Evolutionary conservation across 2,113 vertebrate species (phyloP).

Genomic region (Nicator chloris): DNA sequence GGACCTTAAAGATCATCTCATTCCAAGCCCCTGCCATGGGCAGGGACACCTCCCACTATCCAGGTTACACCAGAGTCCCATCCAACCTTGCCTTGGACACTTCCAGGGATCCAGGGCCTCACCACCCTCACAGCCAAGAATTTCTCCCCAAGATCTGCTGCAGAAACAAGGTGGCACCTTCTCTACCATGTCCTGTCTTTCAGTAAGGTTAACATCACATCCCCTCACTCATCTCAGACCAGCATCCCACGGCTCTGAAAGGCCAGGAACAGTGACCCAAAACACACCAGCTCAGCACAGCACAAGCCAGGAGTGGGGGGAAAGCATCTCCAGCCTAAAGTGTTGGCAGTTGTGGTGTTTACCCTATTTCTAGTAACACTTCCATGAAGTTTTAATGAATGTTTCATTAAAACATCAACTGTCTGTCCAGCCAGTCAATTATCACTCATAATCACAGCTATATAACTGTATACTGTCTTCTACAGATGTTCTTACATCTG

Average conservation of each 20-base stretch:
- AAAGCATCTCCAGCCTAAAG: not conserved
- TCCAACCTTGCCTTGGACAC: not conserved
- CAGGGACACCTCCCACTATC: not conserved
- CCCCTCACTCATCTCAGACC: fast-evolving
- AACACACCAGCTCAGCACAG: not conserved
- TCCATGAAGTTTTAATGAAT: not conserved
- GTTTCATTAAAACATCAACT: not conserved
- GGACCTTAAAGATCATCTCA: not conserved
- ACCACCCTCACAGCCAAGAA: fast-evolving
- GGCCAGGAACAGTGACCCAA: not conserved
- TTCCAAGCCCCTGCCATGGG: not conserved
- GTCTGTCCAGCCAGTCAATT: slow-evolving; percentile 20
- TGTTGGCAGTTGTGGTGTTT: not conserved
- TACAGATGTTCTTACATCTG: slow-evolving; percentile 47
- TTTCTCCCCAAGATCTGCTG: not conserved
- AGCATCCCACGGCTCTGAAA: not conserved
- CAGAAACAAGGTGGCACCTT: not conserved
- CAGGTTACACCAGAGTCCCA: fast-evolving
- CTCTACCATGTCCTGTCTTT: not conserved
- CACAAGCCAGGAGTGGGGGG: not conserved
- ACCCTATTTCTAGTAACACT: not conserved
- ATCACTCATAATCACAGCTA: not conserved
- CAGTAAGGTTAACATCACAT: not conserved
- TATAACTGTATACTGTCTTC: not conserved
- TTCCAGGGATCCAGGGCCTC: not conserved